Conservation (phyloP, 2,888 invertebrate species). For the Stenotaenia linearis region DNA sequence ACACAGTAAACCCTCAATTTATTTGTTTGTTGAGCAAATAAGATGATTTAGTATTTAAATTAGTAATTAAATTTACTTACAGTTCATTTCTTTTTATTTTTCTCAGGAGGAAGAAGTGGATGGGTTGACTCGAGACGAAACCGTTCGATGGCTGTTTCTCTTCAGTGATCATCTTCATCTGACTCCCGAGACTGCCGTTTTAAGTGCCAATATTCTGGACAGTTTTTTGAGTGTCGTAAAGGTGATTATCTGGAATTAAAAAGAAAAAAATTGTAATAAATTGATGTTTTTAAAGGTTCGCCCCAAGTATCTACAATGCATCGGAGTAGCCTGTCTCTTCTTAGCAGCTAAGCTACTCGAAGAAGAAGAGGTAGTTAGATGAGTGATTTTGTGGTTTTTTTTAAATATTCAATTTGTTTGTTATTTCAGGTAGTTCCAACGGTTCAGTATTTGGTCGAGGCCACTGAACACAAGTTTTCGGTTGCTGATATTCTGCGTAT, state of each 20-base stretch:
- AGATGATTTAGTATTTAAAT: too few relatives aligned
- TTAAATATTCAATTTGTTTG: too few relatives aligned
- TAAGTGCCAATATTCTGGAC: slow-evolving; percentile 32
- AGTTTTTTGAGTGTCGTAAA: slow-evolving; percentile 32
- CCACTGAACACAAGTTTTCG: slow-evolving; percentile 67
- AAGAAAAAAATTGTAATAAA: not conserved
- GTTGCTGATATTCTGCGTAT: slow-evolving; percentile 78
- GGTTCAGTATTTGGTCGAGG: slow-evolving; percentile 46
- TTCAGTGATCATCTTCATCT: slow-evolving; percentile 1
- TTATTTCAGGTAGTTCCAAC: slow-evolving; percentile 46
- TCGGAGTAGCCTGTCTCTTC: slow-evolving; percentile 78
- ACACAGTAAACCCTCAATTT: not conserved
- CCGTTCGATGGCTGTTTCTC: slow-evolving; percentile 30
- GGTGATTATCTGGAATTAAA: slow-evolving; percentile 17
- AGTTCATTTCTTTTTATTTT: not conserved
- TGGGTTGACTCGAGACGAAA: slow-evolving; percentile 17
- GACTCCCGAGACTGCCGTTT: slow-evolving; percentile 33
- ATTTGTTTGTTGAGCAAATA: not conserved
- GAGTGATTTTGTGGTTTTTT: too few relatives aligned
- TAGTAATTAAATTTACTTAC: not conserved
- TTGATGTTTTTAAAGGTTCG: slow-evolving; percentile 33
- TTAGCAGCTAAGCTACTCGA: slow-evolving; percentile 60
- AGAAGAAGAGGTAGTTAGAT: slow-evolving; percentile 51
- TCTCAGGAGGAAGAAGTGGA: slow-evolving; percentile 7
- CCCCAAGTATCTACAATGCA: slow-evolving; percentile 79